phyloP scores from a whole-genome alignment of 2,797 vertebrate genomes.

The Hippocampus kuda region DNA sequence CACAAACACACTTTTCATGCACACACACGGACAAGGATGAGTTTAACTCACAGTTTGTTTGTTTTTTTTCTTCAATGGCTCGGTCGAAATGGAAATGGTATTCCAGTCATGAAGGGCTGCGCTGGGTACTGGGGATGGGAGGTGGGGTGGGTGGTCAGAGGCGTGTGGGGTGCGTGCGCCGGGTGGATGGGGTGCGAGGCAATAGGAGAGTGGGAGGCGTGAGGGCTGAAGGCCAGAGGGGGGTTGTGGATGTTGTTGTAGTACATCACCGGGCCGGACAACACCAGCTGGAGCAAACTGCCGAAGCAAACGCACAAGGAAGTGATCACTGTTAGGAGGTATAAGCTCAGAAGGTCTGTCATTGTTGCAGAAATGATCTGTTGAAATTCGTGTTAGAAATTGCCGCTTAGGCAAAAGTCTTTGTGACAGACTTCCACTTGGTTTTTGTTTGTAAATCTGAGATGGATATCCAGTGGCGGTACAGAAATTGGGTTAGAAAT shows the following conservation, averaged over 20 bases:
- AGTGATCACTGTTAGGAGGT: neutral
- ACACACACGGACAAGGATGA: neutral
- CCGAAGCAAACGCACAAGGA: slow-evolving; percentile 1
- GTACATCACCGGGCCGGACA: slow-evolving; percentile 89
- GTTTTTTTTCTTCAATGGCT: slow-evolving; percentile 70
- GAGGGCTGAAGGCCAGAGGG: slow-evolving; percentile 73
- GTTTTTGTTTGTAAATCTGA: too few species aligned
- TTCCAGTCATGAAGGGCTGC: slow-evolving; percentile 78
- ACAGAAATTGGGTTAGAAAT: too few species aligned
- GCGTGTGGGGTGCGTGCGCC: slow-evolving; percentile 46
- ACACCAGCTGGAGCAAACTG: slow-evolving; percentile 95
- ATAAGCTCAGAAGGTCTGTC: neutral
- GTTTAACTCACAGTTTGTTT: neutral
- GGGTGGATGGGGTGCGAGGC: slow-evolving; percentile 48
- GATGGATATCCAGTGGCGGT: too few species aligned
- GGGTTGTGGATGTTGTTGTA: slow-evolving; percentile 92
- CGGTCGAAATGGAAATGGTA: slow-evolving; percentile 83
- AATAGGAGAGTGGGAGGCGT: slow-evolving; percentile 59
- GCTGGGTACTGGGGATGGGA: slow-evolving; percentile 53
- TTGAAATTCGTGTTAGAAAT: too few species aligned
- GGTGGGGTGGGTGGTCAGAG: slow-evolving; percentile 48
- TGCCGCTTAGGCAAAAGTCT: too few species aligned
- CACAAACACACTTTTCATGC: neutral
- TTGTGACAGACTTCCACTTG: too few species aligned
- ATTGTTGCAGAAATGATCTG: neutral